Base-by-base conservation (phyloP, 2,888 invertebrate genomes). In the Cheilosia urbana region DNA sequence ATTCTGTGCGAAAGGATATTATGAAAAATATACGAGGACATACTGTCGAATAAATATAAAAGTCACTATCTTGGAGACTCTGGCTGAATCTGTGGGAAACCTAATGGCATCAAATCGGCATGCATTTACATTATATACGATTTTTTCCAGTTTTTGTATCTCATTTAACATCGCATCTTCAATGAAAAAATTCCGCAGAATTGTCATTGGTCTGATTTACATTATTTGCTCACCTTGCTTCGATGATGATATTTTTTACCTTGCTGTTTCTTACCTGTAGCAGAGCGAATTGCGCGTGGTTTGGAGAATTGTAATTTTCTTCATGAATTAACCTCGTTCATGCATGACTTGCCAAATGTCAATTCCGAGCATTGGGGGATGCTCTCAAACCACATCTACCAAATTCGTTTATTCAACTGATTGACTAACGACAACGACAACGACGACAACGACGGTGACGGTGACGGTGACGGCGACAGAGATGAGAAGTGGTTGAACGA, bases 391-490 rank as follows among this genome's bases (percentile, higher is more conserved):
- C 72, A 53, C 72, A 60, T 71, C 72, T 30, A 51, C 62, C 72
- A 72, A 60, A 62, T 62, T 60, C 72, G 72, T 62, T 72, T 72
- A 62, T 62, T 72, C 72, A 62, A 62, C 72, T 72, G 72, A 72
- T 72, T 72, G 72, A 51, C 60, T 60, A 49, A 71, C 58, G 71
- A 69, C 15, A 37, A 34, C 21, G 30, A 21, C 19, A n/a, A 17
- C 0, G 40, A 37, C 37, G n/a, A n/a, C n/a, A 37, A 34, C 21
- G 30, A 21, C 19, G 21, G 17, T 0, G 40, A 37, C 37, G n/a
- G 27, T 5, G 34, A 57, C 19, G 34, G 6, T 19, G 55, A 7
- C 19, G 4, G 21, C 21, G 69, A 49, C 49, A 53, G 30, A 51
- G 34, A 62, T 37, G 51, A 47, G 37, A 47, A 47, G 58, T 49